A percentile compares a stretch with the other conserved stretches of the same genome.
Evolutionary conservation across 2,113 vertebrate species (phyloP).

Genomic region (Calidris pugnax): DNA sequence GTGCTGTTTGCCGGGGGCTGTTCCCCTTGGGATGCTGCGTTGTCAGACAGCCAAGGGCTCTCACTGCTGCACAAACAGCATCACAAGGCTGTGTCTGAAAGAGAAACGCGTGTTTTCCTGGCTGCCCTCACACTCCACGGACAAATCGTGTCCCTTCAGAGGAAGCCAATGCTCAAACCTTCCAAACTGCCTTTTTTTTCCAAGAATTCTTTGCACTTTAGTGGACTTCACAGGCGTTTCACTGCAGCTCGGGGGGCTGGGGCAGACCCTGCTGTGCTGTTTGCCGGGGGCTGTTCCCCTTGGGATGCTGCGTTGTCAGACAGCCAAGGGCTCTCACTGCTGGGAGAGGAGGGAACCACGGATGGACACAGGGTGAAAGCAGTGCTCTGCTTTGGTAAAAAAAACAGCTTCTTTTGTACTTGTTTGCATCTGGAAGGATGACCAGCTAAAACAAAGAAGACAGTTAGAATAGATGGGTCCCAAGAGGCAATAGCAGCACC

Average conservation of each 20-base stretch:
- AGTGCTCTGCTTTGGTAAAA: neutral
- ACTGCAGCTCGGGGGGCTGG: rapidly evolving
- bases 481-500: neutral
- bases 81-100: no score
- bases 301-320: rapidly evolving
- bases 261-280: neutral
- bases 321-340: neutral
- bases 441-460: neutral
- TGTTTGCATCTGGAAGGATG: neutral
- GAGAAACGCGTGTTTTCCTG: neutral
- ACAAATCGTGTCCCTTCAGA: rapidly evolving
- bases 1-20: neutral
- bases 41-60: neutral
- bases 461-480: neutral
- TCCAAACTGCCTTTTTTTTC: neutral
- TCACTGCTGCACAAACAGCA: neutral
- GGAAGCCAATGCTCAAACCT: neutral
- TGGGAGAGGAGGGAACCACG: neutral
- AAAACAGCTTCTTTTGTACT: neutral
- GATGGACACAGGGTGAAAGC: neutral
- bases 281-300: neutral
- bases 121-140: neutral
- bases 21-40: rapidly evolving
- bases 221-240: neutral
- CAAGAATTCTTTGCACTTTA: neutral